Conservation (phyloP, 2,797 vertebrate species). For the Rhabdophis nuchalis region DNA sequence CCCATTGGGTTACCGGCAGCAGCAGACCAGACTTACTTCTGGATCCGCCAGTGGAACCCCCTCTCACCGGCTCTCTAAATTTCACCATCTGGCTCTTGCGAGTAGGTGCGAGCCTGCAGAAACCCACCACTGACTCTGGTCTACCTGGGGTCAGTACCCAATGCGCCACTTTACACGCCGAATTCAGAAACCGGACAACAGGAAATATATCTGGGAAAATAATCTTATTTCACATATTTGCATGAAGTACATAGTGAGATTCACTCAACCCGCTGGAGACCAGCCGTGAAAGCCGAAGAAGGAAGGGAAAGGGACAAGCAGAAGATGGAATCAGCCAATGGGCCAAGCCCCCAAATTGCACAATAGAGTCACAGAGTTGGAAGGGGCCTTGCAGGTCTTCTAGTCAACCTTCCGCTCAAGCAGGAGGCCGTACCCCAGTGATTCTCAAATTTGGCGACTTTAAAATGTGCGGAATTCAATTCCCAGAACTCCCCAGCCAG, state of each 20-base stretch:
- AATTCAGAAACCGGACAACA: not conserved
- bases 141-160: not conserved
- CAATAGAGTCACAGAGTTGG: not conserved
- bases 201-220: not conserved
- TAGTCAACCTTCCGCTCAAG: no score
- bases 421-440: not conserved
- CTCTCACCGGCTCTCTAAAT: no score
- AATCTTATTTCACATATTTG: conserved; percentile 71
- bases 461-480: not conserved
- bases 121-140: no score
- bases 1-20: no score
- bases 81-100: no score
- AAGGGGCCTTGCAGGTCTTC: not conserved
- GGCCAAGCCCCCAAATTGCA: conserved; percentile 54
- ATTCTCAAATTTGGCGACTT: not conserved
- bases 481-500: not conserved
- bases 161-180: not conserved
- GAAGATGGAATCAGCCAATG: conserved; percentile 59
- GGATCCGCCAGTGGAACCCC: no score
- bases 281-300: conserved; percentile 59
- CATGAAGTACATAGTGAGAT: conserved; percentile 74
- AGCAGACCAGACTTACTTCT: no score
- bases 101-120: no score
- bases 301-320: conserved; percentile 66
- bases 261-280: conserved; percentile 62